These are phyloP conservation scores for Fissipunctia ypsillon DNA, from an alignment of 2,888 invertebrate genomes.

Conservation along the genomic window DNA sequence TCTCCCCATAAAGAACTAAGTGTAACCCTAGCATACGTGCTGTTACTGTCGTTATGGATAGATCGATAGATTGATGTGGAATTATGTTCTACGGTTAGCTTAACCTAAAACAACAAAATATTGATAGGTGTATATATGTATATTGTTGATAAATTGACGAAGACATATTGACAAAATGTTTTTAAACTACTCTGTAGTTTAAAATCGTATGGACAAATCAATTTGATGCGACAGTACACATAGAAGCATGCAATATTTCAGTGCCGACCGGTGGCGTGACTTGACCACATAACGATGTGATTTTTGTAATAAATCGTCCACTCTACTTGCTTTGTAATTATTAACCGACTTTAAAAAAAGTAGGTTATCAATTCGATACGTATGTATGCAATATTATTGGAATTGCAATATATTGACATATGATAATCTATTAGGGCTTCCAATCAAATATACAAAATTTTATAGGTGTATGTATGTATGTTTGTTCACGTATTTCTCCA, in stretches of 20 bases:
- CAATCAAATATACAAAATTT: too few species aligned
- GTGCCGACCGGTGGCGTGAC: slow-evolving; percentile 39
- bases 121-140: neutral
- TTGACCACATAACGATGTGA: slow-evolving; percentile 28
- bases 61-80: neutral
- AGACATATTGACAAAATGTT: neutral
- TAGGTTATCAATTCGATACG: too few species aligned
- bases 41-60: neutral
- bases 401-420: too few species aligned
- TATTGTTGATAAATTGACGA: neutral
- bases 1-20: neutral
- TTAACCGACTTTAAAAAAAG: too few species aligned
- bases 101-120: neutral
- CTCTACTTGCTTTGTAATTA: slow-evolving; percentile 14
- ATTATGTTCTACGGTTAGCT: neutral
- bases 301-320: slow-evolving; percentile 41
- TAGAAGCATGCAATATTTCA: slow-evolving; percentile 23
- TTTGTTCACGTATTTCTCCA: too few species aligned
- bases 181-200: slow-evolving; percentile 1
- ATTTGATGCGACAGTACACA: neutral
- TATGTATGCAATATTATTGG: too few species aligned
- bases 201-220: slow-evolving; percentile 13
- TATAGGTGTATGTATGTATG: too few species aligned
- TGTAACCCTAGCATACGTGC: neutral
- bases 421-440: too few species aligned